A percentile compares a stretch with the other conserved stretches of the same genome.
phyloP scores from a whole-genome alignment of 1,140 invertebrate genomes.

The Drosophila takahashii region DNA sequence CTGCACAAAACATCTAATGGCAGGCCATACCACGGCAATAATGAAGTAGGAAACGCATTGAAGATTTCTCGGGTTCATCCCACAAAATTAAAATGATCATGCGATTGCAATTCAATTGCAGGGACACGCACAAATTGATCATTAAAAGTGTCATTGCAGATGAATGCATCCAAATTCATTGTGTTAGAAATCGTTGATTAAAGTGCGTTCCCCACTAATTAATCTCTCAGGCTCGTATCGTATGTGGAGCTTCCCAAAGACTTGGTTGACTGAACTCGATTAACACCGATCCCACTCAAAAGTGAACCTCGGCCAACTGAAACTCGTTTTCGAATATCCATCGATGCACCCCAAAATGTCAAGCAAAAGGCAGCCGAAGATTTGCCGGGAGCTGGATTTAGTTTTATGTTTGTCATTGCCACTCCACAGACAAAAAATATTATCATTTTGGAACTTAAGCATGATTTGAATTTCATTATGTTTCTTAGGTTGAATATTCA shows the following conservation, averaged over 20 bases:
- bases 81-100: background rate
- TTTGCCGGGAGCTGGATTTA: conserved; percentile 22
- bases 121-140: conserved; percentile 15
- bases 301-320: conserved; percentile 17
- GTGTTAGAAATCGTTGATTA: background rate
- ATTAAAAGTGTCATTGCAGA: background rate
- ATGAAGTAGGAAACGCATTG: conserved; percentile 17
- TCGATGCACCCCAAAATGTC: conserved; percentile 17
- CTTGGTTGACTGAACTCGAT: conserved; percentile 38
- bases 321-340: conserved; percentile 41
- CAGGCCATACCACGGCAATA: background rate
- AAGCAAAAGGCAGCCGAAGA: conserved; percentile 4
- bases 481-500: too few species aligned
- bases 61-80: conserved; percentile 3
- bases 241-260: conserved; percentile 12
- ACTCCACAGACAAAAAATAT: conserved; percentile 1
- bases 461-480: too few species aligned
- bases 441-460: background rate
- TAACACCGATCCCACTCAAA: conserved; percentile 27
- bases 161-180: conserved; percentile 11
- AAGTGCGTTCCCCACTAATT: conserved; percentile 11
- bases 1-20: conserved; percentile 14
- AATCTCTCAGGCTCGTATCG: conserved; percentile 4
- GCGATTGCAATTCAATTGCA: background rate
- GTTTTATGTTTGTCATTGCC: conserved; percentile 24